phyloP scores from a whole-genome alignment of 2,888 invertebrate genomes.

The Rotaria macrura region DNA sequence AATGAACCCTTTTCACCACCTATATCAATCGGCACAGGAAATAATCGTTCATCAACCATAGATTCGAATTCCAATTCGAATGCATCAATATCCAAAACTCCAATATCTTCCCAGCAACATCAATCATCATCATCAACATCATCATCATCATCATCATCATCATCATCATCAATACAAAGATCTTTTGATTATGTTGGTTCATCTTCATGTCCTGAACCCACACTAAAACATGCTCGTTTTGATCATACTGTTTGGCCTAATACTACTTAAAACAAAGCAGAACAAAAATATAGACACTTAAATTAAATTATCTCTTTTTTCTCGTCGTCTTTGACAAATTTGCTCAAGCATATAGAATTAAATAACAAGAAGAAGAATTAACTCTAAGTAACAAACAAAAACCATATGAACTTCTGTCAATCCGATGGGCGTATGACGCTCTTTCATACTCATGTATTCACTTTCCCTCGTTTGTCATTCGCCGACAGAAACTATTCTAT shows the following conservation, averaged over 20 bases:
- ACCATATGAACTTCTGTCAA: not conserved
- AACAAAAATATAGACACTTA: not conserved
- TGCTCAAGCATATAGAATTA: not conserved
- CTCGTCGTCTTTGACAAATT: not conserved
- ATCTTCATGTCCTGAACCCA: not conserved
- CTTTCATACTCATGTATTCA: not conserved
- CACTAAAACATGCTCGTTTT: not conserved
- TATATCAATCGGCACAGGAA: not conserved
- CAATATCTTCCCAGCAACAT: not conserved
- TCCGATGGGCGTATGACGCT: not conserved
- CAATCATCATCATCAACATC: not conserved
- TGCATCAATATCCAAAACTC: not conserved
- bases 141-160: not conserved
- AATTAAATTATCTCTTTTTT: not conserved
- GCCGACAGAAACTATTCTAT: not conserved
- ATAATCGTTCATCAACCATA: not conserved
- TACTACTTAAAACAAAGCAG: not conserved
- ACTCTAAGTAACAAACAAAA: not conserved
- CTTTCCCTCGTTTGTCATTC: not conserved
- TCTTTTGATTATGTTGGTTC: not conserved
- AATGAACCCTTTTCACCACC: slow-evolving; percentile 5
- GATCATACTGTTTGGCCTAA: not conserved
- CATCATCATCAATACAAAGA: not conserved
- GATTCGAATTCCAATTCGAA: not conserved
- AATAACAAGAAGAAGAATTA: not conserved